Conservation (phyloP, 2,888 invertebrate genomes). For the Bimastos eiseni region DNA sequence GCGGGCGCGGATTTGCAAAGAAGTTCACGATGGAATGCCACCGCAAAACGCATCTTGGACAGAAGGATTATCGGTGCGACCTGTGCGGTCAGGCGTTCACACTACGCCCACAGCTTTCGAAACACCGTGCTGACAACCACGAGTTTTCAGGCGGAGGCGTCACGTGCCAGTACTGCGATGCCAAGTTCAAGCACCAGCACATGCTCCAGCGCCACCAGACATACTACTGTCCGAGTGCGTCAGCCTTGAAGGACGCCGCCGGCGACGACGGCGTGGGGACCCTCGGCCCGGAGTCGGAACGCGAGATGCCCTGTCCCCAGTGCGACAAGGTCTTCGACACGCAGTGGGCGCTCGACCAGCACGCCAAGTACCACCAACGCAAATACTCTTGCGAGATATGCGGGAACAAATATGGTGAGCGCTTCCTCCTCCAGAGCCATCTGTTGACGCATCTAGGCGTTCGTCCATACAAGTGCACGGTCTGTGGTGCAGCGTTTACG, state of each 20-base stretch:
- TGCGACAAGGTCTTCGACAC: slow-evolving; percentile 23
- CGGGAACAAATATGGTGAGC: slow-evolving; percentile 20
- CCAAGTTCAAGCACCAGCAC: slow-evolving; percentile 15
- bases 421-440: slow-evolving; percentile 24
- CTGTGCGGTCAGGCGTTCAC: slow-evolving; percentile 26
- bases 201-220: neutral
- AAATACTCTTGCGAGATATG: slow-evolving; percentile 18
- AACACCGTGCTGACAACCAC: slow-evolving; percentile 28
- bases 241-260: neutral
- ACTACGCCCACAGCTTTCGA: slow-evolving; percentile 8
- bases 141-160: neutral
- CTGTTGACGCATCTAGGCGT: slow-evolving; percentile 16
- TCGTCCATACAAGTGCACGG: slow-evolving; percentile 4
- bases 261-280: neutral
- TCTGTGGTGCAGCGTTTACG: slow-evolving; percentile 24
- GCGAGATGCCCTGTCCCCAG: neutral
- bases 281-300: neutral
- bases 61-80: slow-evolving; percentile 26
- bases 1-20: slow-evolving; percentile 28
- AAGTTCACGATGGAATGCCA: slow-evolving; percentile 25
- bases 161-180: neutral
- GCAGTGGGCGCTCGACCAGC: neutral
- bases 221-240: neutral
- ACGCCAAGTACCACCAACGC: neutral
- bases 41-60: neutral